Evolutionary conservation across 92 coral and sea anemone species (phyloP).

Genomic region (Porites cylindrica): DNA sequence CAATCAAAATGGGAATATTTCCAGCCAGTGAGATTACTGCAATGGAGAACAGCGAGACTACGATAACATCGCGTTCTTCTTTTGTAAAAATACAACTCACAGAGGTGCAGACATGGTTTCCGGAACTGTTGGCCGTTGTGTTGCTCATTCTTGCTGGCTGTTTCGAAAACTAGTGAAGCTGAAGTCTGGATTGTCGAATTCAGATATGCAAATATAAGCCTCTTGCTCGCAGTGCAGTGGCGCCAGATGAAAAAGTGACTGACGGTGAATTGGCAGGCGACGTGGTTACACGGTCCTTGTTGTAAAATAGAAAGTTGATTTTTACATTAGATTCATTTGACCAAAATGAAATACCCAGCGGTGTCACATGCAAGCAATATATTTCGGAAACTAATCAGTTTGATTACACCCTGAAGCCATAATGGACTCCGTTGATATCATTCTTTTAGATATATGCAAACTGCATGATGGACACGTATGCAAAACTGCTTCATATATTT

Average conservation of each 20-base stretch:
- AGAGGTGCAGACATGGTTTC: neutral
- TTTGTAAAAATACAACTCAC: constrained; percentile 57
- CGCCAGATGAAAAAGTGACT: constrained; percentile 3
- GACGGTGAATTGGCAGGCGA: neutral
- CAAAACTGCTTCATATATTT: neutral
- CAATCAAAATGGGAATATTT: constrained; percentile 65
- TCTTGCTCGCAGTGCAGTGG: neutral
- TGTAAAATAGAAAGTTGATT: neutral
- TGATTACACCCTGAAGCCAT: constrained; percentile 19
- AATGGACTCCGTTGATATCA: constrained; percentile 4
- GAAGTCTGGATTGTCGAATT: neutral
- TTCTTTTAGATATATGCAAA: neutral
- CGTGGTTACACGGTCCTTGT: neutral
- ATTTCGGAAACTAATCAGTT: constrained; percentile 15
- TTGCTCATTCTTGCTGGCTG: constrained; percentile 7
- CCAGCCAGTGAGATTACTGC: constrained; percentile 74
- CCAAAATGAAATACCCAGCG: neutral
- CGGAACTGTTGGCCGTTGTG: constrained; percentile 17
- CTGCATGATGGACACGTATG: no score
- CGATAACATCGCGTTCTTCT: constrained; percentile 48
- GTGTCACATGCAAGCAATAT: constrained; percentile 11
- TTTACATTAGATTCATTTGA: neutral
- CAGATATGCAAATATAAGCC: constrained; percentile 12
- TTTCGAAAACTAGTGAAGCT: neutral
- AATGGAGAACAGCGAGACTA: constrained; percentile 38